Evolutionary conservation across 2,113 vertebrate genomes (phyloP).

Genomic region (Misgurnus mizolepis): DNA sequence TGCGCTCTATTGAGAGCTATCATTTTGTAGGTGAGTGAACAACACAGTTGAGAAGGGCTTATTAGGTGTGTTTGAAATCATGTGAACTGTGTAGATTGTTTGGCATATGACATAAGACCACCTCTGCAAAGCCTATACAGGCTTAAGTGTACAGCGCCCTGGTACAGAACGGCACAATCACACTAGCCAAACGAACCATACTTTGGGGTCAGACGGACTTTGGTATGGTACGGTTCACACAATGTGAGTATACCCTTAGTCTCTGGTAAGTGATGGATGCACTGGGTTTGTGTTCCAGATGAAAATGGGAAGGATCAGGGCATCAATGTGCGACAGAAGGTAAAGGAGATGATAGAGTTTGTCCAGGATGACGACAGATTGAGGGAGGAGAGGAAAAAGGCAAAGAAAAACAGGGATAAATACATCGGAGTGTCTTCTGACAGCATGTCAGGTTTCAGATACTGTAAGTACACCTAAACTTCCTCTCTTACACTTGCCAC

Average conservation of each 20-base stretch:
- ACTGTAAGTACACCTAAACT: slow-evolving; percentile 43
- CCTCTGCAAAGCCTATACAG: too few relatives aligned
- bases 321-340: slow-evolving; percentile 96
- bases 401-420: slow-evolving; percentile 98
- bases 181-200: too few relatives aligned
- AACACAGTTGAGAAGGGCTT: slow-evolving; percentile 43
- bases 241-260: background rate
- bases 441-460: slow-evolving; percentile 78
- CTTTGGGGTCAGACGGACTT: too few relatives aligned
- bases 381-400: slow-evolving; percentile 96
- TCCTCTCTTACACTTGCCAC: background rate
- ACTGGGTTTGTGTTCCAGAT: slow-evolving; percentile 72
- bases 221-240: too few relatives aligned
- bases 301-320: slow-evolving; percentile 98
- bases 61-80: too few relatives aligned
- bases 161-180: too few relatives aligned
- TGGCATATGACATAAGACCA: too few relatives aligned
- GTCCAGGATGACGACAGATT: slow-evolving; percentile 95
- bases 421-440: slow-evolving; percentile 95
- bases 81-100: too few relatives aligned
- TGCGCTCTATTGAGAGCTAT: slow-evolving; percentile 97
- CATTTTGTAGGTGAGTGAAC: slow-evolving; percentile 95
- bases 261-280: background rate
- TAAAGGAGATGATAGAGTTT: slow-evolving; percentile 95
- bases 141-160: too few relatives aligned